Percentiles rank a stretch among this genome's conserved stretches.
Conservation (phyloP, 2,113 vertebrate species). For the Heptranchias perlo region DNA sequence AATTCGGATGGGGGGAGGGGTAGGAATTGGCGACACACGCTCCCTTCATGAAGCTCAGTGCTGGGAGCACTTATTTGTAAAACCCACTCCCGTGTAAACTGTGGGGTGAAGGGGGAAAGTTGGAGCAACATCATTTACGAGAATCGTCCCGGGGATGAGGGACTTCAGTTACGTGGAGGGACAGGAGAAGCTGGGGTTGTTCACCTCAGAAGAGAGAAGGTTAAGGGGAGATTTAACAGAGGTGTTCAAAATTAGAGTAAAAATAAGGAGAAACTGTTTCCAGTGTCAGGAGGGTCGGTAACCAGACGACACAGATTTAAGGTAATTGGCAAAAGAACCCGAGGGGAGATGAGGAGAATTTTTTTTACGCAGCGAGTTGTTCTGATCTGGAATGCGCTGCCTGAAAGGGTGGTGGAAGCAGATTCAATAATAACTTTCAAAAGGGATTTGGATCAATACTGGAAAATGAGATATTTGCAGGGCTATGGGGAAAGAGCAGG, state of each 20-base stretch:
- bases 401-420: background rate
- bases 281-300: background rate
- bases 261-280: background rate
- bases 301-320: background rate
- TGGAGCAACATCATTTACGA: background rate
- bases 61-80: too few species aligned
- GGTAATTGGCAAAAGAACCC: background rate
- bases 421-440: background rate
- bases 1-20: too few species aligned
- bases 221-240: background rate
- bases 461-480: background rate
- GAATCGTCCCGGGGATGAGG: background rate
- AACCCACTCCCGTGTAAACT: background rate
- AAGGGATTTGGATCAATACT: background rate
- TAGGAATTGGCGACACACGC: too few species aligned
- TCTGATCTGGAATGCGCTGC: background rate
- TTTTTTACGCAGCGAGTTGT: background rate
- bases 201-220: background rate
- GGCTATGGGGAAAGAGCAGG: background rate
- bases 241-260: background rate
- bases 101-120: background rate
- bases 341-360: background rate
- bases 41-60: too few species aligned
- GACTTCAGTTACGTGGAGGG: background rate
- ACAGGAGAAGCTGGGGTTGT: background rate